Evolutionary conservation across 2,888 invertebrate species (phyloP), one percentile per base, ranked within the genome.

Genomic region (Sclerodermus sp.): DNA sequence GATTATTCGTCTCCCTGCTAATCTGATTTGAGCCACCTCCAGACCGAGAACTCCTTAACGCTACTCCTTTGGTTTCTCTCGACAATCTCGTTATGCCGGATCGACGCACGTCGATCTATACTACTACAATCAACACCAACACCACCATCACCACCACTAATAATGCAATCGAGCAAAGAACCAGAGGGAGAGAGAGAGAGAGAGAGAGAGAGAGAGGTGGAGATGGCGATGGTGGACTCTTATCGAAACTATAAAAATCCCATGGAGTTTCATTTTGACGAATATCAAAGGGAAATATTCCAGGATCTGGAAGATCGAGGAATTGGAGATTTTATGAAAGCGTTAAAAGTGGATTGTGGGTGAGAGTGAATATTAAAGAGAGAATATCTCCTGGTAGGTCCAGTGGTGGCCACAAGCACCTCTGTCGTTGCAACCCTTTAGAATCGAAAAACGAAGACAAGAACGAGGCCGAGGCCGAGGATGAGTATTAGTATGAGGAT

Each of bases 11-110:
- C 64, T 63, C 62, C 50, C 54, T 62, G 58, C 58, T 74, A 73
- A 74, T 74, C 69, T 66, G 63, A 67, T 73, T 72, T 70, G 63
- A 68, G 62, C 64, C 60, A 68, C 62, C 71, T 64, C 59, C 60
- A 66, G 66, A 67, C 68, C 70, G 57, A 62, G 58, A 60, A 58
- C 68, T 69, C 68, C 70, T 69, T 64, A 66, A 65, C 66, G 60
- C 59, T 71, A 74, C 71, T 75, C 72, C 66, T 71, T 75, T 73
- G 76, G 74, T 76, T 76, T 75, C 76, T 67, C 72, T 70, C 58
- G 67, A 66, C 68, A 76, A 76, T 75, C 75, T 72, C 64, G 70
- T 76, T 76, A 76, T 50, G 62, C 56, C 58, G 59, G 63, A 62
- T 65, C 55, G 62, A 60, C 59, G 53, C 12, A 12, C 12, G 4